phyloP scores from a whole-genome alignment of 2,797 vertebrate genomes.

The Pelobates cultripes region DNA sequence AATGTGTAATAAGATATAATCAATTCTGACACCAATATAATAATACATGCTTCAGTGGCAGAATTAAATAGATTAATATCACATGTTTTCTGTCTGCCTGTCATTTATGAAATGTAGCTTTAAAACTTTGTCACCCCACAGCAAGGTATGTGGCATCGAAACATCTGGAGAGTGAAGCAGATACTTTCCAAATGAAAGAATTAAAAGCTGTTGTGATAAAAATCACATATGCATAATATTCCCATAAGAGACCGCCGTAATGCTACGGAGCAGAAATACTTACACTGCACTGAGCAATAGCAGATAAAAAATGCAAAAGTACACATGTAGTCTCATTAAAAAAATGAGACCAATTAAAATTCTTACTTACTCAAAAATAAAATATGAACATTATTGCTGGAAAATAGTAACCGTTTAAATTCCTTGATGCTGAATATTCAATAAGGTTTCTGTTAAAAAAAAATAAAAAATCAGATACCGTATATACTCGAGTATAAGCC shows the following conservation, averaged over 20 bases:
- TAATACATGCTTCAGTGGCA: slow-evolving; percentile 16
- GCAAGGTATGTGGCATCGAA: slow-evolving; percentile 38
- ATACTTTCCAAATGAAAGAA: slow-evolving; percentile 42
- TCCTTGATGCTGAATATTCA: neutral
- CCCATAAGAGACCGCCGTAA: slow-evolving; percentile 17
- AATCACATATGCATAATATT: slow-evolving; percentile 44
- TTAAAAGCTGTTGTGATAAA: slow-evolving; percentile 48
- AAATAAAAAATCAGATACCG: too few relatives aligned
- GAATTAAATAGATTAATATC: slow-evolving; percentile 33
- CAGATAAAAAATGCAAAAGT: neutral
- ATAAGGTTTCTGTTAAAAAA: neutral
- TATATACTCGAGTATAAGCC: too few relatives aligned
- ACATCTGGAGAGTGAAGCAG: slow-evolving; percentile 39
- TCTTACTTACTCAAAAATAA: neutral
- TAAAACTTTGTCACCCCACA: slow-evolving; percentile 34
- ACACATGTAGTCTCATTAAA: neutral
- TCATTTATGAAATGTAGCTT: slow-evolving; percentile 38
- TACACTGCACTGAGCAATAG: slow-evolving; percentile 1
- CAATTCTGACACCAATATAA: slow-evolving; percentile 33
- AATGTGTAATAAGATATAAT: slow-evolving; percentile 35
- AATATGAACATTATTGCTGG: neutral
- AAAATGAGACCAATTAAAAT: neutral
- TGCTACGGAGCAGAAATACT: slow-evolving; percentile 16
- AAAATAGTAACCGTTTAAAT: neutral
- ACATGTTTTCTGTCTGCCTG: slow-evolving; percentile 24